Evolutionary conservation across 1,140 invertebrate genomes (phyloP).

Genomic region (Brachionus paranguensis): DNA sequence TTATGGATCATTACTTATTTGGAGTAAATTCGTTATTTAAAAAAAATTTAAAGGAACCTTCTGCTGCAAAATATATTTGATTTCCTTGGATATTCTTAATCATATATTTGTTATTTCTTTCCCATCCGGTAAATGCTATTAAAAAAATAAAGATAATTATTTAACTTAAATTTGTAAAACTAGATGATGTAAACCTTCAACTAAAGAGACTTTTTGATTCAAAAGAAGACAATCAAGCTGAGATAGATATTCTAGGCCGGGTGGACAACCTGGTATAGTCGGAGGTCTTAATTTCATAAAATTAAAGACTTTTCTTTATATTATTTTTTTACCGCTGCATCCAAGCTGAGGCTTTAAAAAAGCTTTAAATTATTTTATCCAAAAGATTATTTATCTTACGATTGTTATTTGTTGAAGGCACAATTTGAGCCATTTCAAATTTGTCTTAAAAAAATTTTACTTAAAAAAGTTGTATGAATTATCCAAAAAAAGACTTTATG

Average conservation of each 20-base stretch:
- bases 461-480: no score
- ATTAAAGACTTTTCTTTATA: not conserved
- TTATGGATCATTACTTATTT: no score
- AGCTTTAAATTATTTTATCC: not conserved
- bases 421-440: not conserved
- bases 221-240: slow-evolving; percentile 78
- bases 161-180: not conserved
- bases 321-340: not conserved
- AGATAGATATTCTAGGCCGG: slow-evolving; percentile 84
- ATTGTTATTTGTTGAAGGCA: not conserved
- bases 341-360: not conserved
- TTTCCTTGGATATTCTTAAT: slow-evolving; percentile 50
- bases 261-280: slow-evolving; percentile 70
- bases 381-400: slow-evolving; percentile 55
- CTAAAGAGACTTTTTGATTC: slow-evolving; percentile 75
- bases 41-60: slow-evolving; percentile 45
- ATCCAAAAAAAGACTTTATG: no score
- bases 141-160: not conserved
- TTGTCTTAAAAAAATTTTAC: no score
- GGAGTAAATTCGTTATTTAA: slow-evolving; percentile 42
- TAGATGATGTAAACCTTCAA: slow-evolving; percentile 63
- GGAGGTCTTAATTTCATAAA: slow-evolving; percentile 57
- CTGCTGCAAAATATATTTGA: slow-evolving; percentile 49
- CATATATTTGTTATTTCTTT: slow-evolving; percentile 73
- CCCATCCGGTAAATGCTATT: slow-evolving; percentile 71